These are phyloP conservation scores for Chloropsis hardwickii DNA, from an alignment of 2,113 vertebrate species.

Conservation along the genomic window DNA sequence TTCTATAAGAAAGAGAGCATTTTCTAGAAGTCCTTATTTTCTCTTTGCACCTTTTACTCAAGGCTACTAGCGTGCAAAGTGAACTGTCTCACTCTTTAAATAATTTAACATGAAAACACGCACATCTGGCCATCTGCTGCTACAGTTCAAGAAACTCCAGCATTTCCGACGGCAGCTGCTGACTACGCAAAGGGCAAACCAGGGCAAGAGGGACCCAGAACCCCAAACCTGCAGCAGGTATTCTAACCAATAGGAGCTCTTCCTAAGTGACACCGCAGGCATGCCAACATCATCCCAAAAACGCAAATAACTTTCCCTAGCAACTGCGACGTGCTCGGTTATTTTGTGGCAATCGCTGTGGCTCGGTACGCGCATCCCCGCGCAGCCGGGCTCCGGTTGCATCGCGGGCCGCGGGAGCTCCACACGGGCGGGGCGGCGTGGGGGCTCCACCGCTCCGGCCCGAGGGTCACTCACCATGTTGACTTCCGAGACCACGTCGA, in stretches of 20 bases:
- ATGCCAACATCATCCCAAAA: accelerated
- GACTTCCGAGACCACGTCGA: slow-evolving; percentile 94
- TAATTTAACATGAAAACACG: background rate
- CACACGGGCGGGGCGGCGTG: background rate
- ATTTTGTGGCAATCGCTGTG: accelerated
- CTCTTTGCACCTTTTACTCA: background rate
- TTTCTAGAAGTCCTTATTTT: background rate
- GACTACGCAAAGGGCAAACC: background rate
- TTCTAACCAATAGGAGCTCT: background rate
- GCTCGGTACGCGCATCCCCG: background rate
- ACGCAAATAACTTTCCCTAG: background rate
- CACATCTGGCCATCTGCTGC: background rate
- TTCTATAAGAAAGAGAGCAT: accelerated
- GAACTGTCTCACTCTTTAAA: background rate
- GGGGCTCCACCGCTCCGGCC: background rate
- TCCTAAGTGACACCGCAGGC: background rate
- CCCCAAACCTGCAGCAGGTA: background rate
- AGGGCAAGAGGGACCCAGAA: background rate
- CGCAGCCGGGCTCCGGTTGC: background rate
- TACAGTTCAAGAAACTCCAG: background rate
- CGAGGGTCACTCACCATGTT: slow-evolving; percentile 88
- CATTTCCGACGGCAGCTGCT: background rate
- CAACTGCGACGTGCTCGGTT: background rate
- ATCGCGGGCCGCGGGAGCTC: background rate
- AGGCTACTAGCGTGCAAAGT: background rate